phyloP scores from a whole-genome alignment of 2,113 vertebrate species.

The Lampris megalopsis region DNA sequence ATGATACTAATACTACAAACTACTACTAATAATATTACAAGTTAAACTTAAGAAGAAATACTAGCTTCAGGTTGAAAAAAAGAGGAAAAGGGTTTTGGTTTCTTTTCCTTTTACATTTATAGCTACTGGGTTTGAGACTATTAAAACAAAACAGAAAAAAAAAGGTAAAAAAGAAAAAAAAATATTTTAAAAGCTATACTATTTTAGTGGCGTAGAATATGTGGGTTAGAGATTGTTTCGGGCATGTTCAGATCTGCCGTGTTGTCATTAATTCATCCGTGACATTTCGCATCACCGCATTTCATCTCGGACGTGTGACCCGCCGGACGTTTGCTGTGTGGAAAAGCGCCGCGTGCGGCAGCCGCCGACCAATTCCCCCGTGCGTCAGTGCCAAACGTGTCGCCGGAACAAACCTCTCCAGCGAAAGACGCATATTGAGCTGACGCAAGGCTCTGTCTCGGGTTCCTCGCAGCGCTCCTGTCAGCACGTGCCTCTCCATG shows the following conservation, averaged over 20 bases:
- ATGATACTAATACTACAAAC: constrained; percentile 84
- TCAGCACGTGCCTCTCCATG: constrained; percentile 20
- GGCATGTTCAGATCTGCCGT: constrained; percentile 78
- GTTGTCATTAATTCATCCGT: constrained; percentile 56
- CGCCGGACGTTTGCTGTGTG: constrained; percentile 52
- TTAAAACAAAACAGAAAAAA: constrained; percentile 79
- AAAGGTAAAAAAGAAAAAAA: constrained; percentile 65
- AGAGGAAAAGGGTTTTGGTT: constrained; percentile 76
- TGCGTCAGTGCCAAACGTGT: constrained; percentile 62
- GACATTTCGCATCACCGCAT: constrained; percentile 42
- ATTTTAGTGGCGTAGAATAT: constrained; percentile 86
- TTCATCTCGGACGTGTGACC: constrained; percentile 63
- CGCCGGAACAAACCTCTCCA: constrained; percentile 29
- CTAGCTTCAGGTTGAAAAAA: constrained; percentile 84
- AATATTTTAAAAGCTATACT: constrained; percentile 81
- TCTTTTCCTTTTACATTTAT: constrained; percentile 84
- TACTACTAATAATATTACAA: constrained; percentile 84
- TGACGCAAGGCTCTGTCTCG: constrained; percentile 5
- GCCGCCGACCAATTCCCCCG: no score
- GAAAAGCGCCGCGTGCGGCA: no score
- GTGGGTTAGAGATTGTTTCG: constrained; percentile 78
- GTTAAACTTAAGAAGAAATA: constrained; percentile 82
- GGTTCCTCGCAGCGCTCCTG: constrained; percentile 8
- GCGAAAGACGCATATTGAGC: constrained; percentile 19
- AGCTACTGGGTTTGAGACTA: constrained; percentile 85